Evolutionary conservation across 2,797 vertebrate genomes (phyloP).

Genomic region (Corythornis leucogaster): DNA sequence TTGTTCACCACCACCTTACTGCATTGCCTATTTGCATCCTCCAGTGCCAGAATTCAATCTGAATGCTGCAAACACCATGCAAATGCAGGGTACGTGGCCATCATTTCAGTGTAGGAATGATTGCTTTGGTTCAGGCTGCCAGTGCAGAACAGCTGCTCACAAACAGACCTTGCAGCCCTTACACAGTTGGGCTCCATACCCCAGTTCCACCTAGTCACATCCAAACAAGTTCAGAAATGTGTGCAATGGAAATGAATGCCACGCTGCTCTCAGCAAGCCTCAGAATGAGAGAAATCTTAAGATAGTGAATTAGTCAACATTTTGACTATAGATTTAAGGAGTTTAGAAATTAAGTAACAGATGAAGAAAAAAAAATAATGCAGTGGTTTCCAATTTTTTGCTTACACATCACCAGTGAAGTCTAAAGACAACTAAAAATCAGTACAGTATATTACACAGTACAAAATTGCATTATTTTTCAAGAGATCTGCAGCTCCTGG

Average conservation of each 20-base stretch:
- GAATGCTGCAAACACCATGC: background rate
- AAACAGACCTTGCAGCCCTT: background rate
- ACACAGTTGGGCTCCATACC: background rate
- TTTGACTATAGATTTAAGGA: background rate
- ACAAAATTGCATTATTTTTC: background rate
- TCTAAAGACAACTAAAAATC: background rate
- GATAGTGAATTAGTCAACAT: background rate
- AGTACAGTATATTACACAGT: background rate
- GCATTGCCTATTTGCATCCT: background rate
- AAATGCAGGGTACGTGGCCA: background rate
- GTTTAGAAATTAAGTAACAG: background rate
- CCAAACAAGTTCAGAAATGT: background rate
- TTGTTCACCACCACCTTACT: background rate
- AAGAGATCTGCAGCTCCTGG: background rate
- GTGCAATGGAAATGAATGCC: background rate
- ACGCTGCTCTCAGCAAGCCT: background rate
- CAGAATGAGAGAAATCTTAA: background rate
- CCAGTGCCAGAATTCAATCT: background rate
- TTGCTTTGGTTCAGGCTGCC: background rate
- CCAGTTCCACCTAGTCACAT: background rate
- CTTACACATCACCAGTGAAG: background rate
- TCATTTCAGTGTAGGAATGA: background rate
- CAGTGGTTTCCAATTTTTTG: background rate
- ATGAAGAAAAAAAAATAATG: background rate
- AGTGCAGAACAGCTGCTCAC: background rate